Evolutionary conservation across 2,888 invertebrate species (phyloP), one percentile per base, ranked within the genome.

Genomic region (Tanytarsus gracilentus): DNA sequence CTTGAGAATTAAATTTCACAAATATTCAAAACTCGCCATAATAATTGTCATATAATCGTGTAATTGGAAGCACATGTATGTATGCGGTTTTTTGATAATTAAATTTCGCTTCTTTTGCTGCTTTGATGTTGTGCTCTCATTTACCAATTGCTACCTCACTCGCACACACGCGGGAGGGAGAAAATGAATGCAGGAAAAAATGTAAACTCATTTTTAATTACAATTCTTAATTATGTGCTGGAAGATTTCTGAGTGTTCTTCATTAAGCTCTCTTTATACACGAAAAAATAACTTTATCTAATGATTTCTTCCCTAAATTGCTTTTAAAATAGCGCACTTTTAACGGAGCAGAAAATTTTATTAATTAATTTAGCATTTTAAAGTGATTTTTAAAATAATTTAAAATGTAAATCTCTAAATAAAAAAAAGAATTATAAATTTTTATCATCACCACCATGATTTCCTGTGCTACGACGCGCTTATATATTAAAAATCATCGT

Each of bases 21-120:
- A n/a, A n/a, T n/a, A n/a, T n/a, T n/a, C n/a, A n/a, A n/a, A n/a
- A n/a, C n/a, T n/a, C n/a, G n/a, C n/a, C n/a, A n/a, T n/a, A n/a
- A n/a, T n/a, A n/a, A n/a, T n/a, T n/a, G n/a, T n/a, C n/a, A n/a
- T n/a, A n/a, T n/a, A n/a, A n/a, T n/a, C n/a, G n/a, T n/a, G n/a
- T n/a, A 44, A 44, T 23, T 44, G 44, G 44, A 44, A 44, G 44
- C 44, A 44, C n/a, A n/a, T n/a, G n/a, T n/a, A n/a, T 44, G 44
- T 44, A 23, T 44, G 44, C 36, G 36, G 36, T 36, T 36, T 44
- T 36, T 44, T 44, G 21, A 44, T 44, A 44, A 44, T 44, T 44
- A 44, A 44, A 44, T 44, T 44, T 23, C 21, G 18, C 23, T 44
- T 18, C 23, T 16, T 14, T 21, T 44, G 14, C 40, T 44, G 18